phyloP scores from a whole-genome alignment of 2,888 invertebrate genomes.

The Octodonta nipae region DNA sequence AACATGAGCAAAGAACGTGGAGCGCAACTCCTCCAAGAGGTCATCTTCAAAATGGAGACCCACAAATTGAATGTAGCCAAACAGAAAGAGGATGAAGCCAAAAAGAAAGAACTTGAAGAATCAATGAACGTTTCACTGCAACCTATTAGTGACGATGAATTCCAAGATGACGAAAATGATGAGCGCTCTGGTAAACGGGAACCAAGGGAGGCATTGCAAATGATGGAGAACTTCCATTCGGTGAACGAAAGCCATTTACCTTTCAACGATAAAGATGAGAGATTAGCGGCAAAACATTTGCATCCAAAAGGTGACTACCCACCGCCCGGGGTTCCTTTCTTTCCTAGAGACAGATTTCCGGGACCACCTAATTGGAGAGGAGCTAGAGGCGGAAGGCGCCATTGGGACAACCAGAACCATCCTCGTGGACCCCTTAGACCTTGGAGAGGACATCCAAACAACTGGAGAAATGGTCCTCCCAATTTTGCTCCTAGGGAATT shows the following conservation, averaged over 20 bases:
- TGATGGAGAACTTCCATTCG: conserved; percentile 6
- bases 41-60: conserved; percentile 64
- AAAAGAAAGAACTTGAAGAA: too few species aligned
- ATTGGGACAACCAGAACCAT: conserved; percentile 6
- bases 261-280: conserved; percentile 21
- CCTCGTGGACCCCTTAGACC: conserved; percentile 7
- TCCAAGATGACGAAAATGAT: conserved; percentile 23
- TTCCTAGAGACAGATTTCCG: conserved; percentile 9
- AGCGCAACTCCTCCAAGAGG: conserved; percentile 61
- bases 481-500: conserved; percentile 1
- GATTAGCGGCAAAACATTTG: conserved; percentile 9
- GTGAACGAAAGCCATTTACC: conserved; percentile 12
- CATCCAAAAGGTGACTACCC: conserved; percentile 6
- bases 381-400: conserved; percentile 31
- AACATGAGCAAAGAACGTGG: conserved; percentile 62
- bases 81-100: conserved; percentile 54
- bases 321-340: conserved; percentile 4
- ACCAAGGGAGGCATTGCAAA: conserved; percentile 14
- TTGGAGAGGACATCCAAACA: conserved; percentile 9
- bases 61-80: conserved; percentile 63
- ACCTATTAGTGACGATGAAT: conserved; percentile 34
- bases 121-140: conserved; percentile 31
- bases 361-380: conserved; percentile 11
- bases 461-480: background rate
- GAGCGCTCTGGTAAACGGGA: conserved; percentile 10